A percentile compares a stretch with the other conserved stretches of the same genome.
Conservation (phyloP, 2,113 vertebrate genomes). For the Rhea americana region DNA sequence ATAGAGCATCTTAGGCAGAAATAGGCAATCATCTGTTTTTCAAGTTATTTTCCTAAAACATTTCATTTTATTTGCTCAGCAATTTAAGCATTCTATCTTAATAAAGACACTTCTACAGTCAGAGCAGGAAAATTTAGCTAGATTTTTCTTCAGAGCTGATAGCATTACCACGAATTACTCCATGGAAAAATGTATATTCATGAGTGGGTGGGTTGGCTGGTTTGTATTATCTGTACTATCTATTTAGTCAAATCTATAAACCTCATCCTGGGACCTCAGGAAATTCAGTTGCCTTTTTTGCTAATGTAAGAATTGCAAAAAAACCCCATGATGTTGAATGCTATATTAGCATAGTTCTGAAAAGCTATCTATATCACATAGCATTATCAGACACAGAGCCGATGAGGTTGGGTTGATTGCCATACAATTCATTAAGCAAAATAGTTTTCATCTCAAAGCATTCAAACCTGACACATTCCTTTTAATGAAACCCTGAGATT, state of each 20-base stretch:
- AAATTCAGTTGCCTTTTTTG: background rate
- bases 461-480: background rate
- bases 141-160: background rate
- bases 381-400: background rate
- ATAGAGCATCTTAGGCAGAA: background rate
- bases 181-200: background rate
- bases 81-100: background rate
- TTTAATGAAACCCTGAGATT: background rate
- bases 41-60: background rate
- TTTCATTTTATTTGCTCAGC: background rate
- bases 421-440: constrained; percentile 29
- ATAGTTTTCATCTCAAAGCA: background rate
- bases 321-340: background rate
- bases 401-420: background rate
- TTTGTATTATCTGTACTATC: background rate
- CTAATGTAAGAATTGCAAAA: background rate
- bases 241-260: background rate
- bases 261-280: background rate
- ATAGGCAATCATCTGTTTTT: background rate
- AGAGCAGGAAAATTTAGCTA: background rate
- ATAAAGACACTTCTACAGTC: background rate
- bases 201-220: background rate
- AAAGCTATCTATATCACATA: background rate
- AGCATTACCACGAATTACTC: background rate
- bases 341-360: accelerated